Evolutionary conservation across 2,888 invertebrate species (phyloP).

Genomic region (Bellardia pandia): DNA sequence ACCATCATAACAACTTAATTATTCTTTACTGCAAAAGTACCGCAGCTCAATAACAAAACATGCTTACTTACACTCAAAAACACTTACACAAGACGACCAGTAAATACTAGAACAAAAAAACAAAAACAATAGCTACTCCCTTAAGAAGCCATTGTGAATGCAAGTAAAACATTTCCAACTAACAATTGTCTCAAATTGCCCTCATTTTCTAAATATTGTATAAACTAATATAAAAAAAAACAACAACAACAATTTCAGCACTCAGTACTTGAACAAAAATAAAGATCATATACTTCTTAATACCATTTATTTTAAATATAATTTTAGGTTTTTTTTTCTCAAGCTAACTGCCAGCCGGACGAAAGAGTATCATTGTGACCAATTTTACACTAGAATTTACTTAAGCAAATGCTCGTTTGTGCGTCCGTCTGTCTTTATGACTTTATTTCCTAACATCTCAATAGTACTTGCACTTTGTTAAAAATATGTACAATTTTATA

Average conservation of each 20-base stretch:
- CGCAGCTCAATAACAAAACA: background rate
- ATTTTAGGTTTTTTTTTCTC: background rate
- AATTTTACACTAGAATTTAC: background rate
- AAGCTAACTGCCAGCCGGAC: background rate
- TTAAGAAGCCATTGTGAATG: conserved; percentile 46
- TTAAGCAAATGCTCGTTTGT: background rate
- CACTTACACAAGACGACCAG: conserved; percentile 17
- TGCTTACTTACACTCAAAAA: conserved; percentile 13
- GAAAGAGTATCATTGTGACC: conserved; percentile 11
- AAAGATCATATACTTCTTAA: conserved; percentile 49
- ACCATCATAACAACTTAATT: background rate
- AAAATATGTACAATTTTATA: background rate
- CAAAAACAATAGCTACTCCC: conserved; percentile 21
- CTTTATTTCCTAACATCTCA: background rate
- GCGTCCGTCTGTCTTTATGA: background rate
- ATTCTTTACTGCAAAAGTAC: background rate
- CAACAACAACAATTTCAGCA: background rate
- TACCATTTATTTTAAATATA: conserved; percentile 33
- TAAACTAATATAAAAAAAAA: conserved; percentile 38
- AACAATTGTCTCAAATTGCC: conserved; percentile 67
- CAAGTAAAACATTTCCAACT: conserved; percentile 53
- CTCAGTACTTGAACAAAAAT: background rate
- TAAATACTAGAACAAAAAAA: background rate
- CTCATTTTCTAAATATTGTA: conserved; percentile 59
- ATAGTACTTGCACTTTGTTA: no score